These are phyloP conservation scores for Epicampocera succincta DNA, from an alignment of 2,888 invertebrate genomes.

Conservation along the genomic window DNA sequence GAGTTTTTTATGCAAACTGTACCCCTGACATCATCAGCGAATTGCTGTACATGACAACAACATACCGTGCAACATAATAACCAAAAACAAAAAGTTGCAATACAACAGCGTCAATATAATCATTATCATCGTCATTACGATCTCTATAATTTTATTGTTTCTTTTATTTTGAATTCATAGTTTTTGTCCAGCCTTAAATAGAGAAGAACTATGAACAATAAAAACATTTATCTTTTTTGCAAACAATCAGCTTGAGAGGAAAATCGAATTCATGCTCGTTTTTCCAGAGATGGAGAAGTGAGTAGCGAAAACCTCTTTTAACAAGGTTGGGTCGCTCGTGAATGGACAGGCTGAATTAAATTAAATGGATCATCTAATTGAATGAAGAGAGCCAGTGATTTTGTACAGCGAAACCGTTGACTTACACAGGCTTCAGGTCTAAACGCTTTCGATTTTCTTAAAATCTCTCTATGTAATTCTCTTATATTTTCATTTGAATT, in stretches of 20 bases:
- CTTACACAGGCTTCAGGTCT: too few relatives aligned
- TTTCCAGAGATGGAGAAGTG: background rate
- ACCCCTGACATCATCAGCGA: slow-evolving; percentile 23
- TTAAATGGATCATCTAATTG: too few relatives aligned
- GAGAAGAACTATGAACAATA: background rate
- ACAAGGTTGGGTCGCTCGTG: too few relatives aligned
- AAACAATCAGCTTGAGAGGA: background rate
- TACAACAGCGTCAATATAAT: background rate
- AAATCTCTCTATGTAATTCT: too few relatives aligned
- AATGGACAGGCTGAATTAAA: too few relatives aligned
- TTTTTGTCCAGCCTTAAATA: slow-evolving; percentile 30
- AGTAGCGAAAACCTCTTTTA: too few relatives aligned
- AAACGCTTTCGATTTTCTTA: too few relatives aligned
- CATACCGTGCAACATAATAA: slow-evolving; percentile 12
- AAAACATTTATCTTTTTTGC: background rate
- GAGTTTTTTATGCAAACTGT: slow-evolving; percentile 25
- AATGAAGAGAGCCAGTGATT: too few relatives aligned
- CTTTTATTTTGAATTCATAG: slow-evolving; percentile 8
- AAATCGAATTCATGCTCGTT: background rate
- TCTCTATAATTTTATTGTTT: background rate
- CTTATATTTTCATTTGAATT: too few relatives aligned
- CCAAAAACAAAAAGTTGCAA: slow-evolving; percentile 2
- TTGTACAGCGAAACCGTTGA: too few relatives aligned
- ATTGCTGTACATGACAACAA: slow-evolving; percentile 39
- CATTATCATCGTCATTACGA: slow-evolving; percentile 20